A percentile compares a stretch with the other conserved stretches of the same genome.
phyloP scores from a whole-genome alignment of 2,797 vertebrate species.

The Trachops cirrhosus region DNA sequence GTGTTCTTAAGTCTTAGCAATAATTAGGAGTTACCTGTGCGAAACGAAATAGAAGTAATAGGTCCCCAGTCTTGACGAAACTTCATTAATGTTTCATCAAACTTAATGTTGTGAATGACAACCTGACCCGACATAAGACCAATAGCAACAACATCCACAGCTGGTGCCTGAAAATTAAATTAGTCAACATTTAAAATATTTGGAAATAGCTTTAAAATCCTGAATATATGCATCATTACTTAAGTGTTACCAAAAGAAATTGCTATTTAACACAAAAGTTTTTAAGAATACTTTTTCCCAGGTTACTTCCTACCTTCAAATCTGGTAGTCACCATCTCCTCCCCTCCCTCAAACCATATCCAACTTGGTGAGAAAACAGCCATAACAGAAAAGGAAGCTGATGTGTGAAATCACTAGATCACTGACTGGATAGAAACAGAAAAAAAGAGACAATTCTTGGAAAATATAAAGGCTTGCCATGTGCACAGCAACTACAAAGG shows the following conservation, averaged over 20 bases:
- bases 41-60: conserved; percentile 93
- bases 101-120: conserved; percentile 94
- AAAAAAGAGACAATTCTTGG: neutral
- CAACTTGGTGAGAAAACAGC: neutral
- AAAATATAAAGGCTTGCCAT: neutral
- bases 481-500: neutral
- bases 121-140: conserved; percentile 92
- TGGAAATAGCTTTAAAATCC: conserved; percentile 15
- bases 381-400: neutral
- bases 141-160: conserved; percentile 92
- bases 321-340: neutral
- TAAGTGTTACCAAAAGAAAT: neutral
- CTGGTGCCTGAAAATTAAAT: conserved; percentile 89
- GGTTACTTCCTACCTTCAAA: neutral
- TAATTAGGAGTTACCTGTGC: conserved; percentile 87
- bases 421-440: neutral
- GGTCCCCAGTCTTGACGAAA: conserved; percentile 98
- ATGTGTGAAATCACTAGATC: neutral
- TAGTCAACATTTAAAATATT: conserved; percentile 4
- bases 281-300: neutral
- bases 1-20: neutral
- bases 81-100: conserved; percentile 94
- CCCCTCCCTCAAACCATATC: neutral
- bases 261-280: neutral
- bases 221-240: neutral